These are phyloP conservation scores for Patella vulgata DNA, from an alignment of 1,140 invertebrate species.

Conservation along the genomic window DNA sequence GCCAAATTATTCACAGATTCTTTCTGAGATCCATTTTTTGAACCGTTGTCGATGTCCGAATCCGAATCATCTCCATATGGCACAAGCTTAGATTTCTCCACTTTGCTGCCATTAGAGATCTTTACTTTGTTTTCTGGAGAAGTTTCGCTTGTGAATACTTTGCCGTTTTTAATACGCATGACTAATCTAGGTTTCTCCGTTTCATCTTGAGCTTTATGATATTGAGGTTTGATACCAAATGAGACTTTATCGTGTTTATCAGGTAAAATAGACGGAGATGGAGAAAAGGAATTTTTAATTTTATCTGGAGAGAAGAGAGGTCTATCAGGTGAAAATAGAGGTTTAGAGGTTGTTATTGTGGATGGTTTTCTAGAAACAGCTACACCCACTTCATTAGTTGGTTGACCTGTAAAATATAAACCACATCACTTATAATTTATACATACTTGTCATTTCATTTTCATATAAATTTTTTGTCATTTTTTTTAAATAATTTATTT, in stretches of 20 bases:
- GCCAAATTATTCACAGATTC: not conserved
- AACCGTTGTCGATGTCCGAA: constrained; percentile 46
- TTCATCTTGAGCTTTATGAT: not conserved
- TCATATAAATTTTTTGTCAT: no score
- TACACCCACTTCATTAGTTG: constrained; percentile 26
- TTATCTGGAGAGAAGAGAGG: not conserved
- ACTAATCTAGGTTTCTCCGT: constrained; percentile 55
- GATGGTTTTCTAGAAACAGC: not conserved
- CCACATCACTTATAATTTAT: no score
- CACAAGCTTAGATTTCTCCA: constrained; percentile 46
- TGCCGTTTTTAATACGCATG: constrained; percentile 65
- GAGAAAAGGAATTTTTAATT: constrained; percentile 2
- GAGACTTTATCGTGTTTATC: no score
- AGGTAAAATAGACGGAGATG: not conserved
- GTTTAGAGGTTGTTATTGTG: not conserved
- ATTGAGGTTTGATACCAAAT: no score
- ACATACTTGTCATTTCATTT: no score
- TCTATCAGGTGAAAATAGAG: no score
- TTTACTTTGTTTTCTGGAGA: constrained; percentile 53
- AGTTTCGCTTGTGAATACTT: constrained; percentile 52
- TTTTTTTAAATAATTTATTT: no score
- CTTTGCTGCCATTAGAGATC: constrained; percentile 34
- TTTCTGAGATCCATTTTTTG: not conserved
- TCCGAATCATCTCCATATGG: constrained; percentile 64
- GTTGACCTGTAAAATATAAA: constrained; percentile 9